Base-by-base conservation (phyloP, 2,113 vertebrate species). In the Morone saxatilis region DNA sequence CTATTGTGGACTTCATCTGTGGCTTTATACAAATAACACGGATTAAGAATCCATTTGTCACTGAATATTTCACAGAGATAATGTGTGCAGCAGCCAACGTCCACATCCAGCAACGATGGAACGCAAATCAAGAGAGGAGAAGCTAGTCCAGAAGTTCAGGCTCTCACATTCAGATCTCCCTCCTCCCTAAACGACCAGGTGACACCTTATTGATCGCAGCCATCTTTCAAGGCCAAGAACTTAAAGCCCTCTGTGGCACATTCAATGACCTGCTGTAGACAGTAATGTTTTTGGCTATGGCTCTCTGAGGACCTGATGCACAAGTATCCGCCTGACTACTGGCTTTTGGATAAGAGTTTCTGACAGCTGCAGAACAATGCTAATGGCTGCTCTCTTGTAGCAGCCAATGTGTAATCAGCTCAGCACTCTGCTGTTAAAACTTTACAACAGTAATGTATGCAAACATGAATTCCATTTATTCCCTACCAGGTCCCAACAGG, bases 381-480 rank as follows among this genome's bases (percentile, higher is more conserved):
- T 94, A 94, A 95, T 94, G 85, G 89, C 78, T 70, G 78, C 84
- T 87, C 90, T 91, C 84, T 84, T 83, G 77, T 74, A 83, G 79
- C 85, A 80, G 87, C 87, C 91, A 90, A 82, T 86, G 84, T 91
- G 92, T 92, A 93, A 91, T 92, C 90, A 92, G 93, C 91, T 91
- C 86, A 85, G 87, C 89, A 89, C 90, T 91, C 78, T 75, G 88
- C 79, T 81, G 78, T 77, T 91, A 92, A 92, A 94, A 92, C 88
- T 87, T 92, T 91, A 92, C 90, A 91, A 91, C 90, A 89, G 89
- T 94, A 93, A 94, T 93, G 88, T 92, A 95, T 94, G 91, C 92
- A 94, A 93, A 94, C 91, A 94, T 88, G 87, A 93, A 92, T 93
- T 91, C 87, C 86, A 91, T 94, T 95, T 93, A 93, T 94, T 94